Base-by-base conservation (phyloP, 2,113 vertebrate species). In the Zosterops pallidus region DNA sequence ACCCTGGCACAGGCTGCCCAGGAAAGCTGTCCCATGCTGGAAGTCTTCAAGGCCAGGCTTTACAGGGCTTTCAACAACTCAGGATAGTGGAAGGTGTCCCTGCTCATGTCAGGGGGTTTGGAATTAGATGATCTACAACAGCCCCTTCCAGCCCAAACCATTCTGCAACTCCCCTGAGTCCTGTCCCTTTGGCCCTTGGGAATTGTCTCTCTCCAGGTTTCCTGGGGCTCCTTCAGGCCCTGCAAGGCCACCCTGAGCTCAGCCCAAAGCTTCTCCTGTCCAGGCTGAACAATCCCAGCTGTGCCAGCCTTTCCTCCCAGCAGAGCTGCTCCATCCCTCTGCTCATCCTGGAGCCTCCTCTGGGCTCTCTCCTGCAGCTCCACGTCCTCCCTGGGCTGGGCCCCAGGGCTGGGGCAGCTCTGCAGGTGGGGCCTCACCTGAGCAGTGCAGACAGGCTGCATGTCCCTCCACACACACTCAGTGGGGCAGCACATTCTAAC, bases 391-490 rank as follows among this genome's bases (percentile, higher is more conserved):
- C 57, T 16, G 59, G 0, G 22, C 29, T 35, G 49, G 23, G 16
- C 7, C 18, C 18, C 39, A n/a, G 47, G n/a, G n/a, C 49, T 49
- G 57, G 57, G 23, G 25, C 57, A 57, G 59, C 31, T 37, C 26
- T 81, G 59, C 86, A 74, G 35, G 7, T 31, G 28, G 67, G 44
- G 0, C 9, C 28, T 41, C 69, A 46, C 28, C n/a, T 46, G 46
- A n/a, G 33, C 1, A 2, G 37, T 6, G 12, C 53, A 75, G 20
- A 62, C 0, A 4, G 29, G 9, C 0, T 49, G 20, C 9, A 49
- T 53, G 31, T 23, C 47, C 12, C 62, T 60, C 13, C 33, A 52
- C 11, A 6, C 49, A 33, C 13, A 56, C 23, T 35, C 74, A 85
- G 9, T 7, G 35, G 25, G 22, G 19, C 37, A 86, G 42, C 6